Evolutionary conservation across 2,888 invertebrate genomes (phyloP).

Genomic region (Campoplex nolae): DNA sequence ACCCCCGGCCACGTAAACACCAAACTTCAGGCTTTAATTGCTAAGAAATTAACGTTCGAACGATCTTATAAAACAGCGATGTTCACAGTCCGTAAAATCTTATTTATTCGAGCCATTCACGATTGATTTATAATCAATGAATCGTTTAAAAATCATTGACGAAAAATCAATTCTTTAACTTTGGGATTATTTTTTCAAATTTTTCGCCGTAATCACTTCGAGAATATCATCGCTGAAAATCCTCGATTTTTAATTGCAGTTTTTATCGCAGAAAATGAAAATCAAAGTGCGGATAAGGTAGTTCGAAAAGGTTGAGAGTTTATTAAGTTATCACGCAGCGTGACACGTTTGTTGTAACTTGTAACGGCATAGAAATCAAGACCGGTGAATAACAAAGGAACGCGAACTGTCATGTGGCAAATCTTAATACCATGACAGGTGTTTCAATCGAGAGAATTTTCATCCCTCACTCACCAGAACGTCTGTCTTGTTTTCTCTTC

Average conservation of each 20-base stretch:
- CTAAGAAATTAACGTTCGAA: conserved; percentile 1
- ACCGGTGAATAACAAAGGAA: conserved; percentile 48
- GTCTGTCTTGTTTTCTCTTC: conserved; percentile 58
- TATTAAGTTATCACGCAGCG: background rate
- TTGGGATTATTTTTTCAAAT: too few species aligned
- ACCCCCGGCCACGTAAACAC: background rate
- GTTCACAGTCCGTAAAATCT: background rate
- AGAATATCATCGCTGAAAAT: background rate
- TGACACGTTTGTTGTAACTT: background rate
- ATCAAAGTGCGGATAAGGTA: background rate
- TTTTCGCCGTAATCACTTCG: background rate
- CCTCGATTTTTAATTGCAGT: too few species aligned
- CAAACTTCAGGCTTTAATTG: background rate
- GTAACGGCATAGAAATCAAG: background rate
- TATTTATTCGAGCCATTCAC: background rate
- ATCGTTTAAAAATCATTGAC: background rate
- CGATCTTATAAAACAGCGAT: conserved; percentile 3
- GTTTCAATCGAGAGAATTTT: conserved; percentile 59
- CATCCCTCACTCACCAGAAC: conserved; percentile 47
- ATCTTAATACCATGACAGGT: conserved; percentile 50
- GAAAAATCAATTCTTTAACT: background rate
- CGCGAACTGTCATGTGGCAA: conserved; percentile 50
- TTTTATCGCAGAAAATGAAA: too few species aligned
- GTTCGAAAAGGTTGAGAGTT: background rate
- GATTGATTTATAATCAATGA: background rate